Percentiles rank a stretch among this genome's conserved stretches.
These are phyloP conservation scores for Symphodus melops DNA, from an alignment of 2,113 vertebrate genomes.

Conservation along the genomic window DNA sequence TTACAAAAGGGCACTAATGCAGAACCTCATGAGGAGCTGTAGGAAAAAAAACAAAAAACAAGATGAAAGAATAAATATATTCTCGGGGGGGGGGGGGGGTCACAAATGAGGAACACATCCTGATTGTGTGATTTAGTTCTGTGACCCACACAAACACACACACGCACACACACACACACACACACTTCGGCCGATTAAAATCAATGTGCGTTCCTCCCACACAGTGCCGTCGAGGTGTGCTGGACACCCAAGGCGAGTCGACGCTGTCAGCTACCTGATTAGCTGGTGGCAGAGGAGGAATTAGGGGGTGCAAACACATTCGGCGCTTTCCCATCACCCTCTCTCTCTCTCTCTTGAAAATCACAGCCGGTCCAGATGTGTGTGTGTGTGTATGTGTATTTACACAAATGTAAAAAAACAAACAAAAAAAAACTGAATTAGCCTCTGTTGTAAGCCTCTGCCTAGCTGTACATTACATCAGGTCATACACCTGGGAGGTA, in stretches of 20 bases:
- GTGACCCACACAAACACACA: not conserved
- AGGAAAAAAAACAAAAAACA: too few species aligned
- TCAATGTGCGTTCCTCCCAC: slow-evolving; percentile 21
- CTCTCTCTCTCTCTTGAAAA: slow-evolving; percentile 1
- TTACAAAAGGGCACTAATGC: too few species aligned
- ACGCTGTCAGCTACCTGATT: slow-evolving; percentile 24
- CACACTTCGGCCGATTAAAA: not conserved
- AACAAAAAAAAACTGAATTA: too few species aligned
- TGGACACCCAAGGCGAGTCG: not conserved
- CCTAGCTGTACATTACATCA: too few species aligned
- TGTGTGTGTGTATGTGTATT: not conserved
- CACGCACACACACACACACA: not conserved
- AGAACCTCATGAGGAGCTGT: too few species aligned
- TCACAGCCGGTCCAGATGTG: not conserved
- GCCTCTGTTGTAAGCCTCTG: too few species aligned
- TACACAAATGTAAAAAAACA: too few species aligned
- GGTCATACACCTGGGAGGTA: too few species aligned
- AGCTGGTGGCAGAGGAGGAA: slow-evolving; percentile 11
- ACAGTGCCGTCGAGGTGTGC: not conserved
- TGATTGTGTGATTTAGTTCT: not conserved
- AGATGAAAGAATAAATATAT: too few species aligned
- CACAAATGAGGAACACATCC: not conserved
- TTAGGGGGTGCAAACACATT: slow-evolving; percentile 5
- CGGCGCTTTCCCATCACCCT: not conserved
- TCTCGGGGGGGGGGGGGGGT: too few species aligned